These are phyloP conservation scores for Sycophila sp. DNA, from an alignment of 1,140 invertebrate species.

Conservation along the genomic window DNA sequence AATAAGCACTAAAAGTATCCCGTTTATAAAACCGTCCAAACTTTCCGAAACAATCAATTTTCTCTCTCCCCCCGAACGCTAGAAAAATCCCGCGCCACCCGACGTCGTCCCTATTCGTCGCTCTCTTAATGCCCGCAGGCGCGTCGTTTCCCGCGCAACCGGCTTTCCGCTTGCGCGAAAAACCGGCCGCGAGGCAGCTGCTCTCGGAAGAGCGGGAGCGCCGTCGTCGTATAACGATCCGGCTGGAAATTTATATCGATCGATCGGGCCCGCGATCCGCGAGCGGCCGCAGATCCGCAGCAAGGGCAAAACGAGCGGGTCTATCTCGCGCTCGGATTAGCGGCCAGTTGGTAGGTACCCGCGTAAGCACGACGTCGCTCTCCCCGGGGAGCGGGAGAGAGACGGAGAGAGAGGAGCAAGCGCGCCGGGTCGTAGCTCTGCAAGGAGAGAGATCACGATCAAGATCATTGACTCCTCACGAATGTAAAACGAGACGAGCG, in stretches of 20 bases:
- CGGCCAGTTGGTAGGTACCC: conserved; percentile 3
- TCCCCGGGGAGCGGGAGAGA: conserved; percentile 9
- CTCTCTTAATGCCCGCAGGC: not conserved
- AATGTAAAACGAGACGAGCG: conserved; percentile 51
- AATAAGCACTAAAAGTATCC: too few relatives aligned
- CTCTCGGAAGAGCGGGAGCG: conserved; percentile 15
- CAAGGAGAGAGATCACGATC: conserved; percentile 50
- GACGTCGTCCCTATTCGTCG: too few relatives aligned
- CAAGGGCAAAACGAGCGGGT: conserved; percentile 24
- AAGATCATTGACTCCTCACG: conserved; percentile 58
- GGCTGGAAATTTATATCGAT: conserved; percentile 38
- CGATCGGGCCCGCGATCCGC: conserved; percentile 5
- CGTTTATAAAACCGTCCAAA: too few relatives aligned
- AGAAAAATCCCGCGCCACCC: too few relatives aligned
- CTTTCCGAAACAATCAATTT: too few relatives aligned
- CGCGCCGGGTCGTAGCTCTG: conserved; percentile 21
- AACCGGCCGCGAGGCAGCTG: conserved; percentile 23
- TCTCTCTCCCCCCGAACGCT: too few relatives aligned
- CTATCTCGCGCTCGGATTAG: conserved; percentile 21
- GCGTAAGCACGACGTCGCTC: not conserved
- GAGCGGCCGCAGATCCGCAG: not conserved
- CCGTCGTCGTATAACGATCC: conserved; percentile 10
- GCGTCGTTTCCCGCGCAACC: too few relatives aligned
- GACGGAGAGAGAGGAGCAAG: conserved; percentile 23
- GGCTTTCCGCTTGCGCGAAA: too few relatives aligned